A percentile compares a stretch with the other conserved stretches of the same genome.
Conservation (phyloP, 1,140 invertebrate genomes). For the Drosophila mauritiana region DNA sequence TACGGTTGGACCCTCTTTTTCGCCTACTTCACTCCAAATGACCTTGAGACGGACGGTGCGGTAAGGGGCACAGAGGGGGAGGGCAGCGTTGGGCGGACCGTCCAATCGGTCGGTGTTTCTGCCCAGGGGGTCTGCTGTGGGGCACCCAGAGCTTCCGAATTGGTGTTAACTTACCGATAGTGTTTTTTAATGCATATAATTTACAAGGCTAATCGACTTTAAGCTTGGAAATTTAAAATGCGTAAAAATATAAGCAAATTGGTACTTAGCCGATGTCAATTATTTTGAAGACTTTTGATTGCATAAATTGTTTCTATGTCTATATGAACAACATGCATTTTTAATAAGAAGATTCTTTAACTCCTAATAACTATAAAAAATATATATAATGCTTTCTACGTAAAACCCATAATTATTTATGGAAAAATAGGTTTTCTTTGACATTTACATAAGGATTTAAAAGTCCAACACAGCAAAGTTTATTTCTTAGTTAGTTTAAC, state of each 20-base stretch:
- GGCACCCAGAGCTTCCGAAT: constrained; percentile 60
- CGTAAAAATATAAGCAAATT: no score
- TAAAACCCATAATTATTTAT: no score
- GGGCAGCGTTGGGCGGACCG: constrained; percentile 36
- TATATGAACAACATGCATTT: no score
- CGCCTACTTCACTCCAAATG: constrained; percentile 32
- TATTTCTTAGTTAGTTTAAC: neutral
- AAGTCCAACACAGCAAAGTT: no score
- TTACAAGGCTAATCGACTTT: constrained; percentile 29
- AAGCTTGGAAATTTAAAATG: neutral
- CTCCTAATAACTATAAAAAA: no score
- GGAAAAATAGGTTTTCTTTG: no score
- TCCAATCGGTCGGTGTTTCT: constrained; percentile 30
- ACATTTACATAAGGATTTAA: no score
- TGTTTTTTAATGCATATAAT: constrained; percentile 45
- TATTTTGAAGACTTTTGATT: no score
- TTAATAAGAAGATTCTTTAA: no score
- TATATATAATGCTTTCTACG: no score
- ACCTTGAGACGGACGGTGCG: constrained; percentile 55
- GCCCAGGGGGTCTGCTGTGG: constrained; percentile 28
- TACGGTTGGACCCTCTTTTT: constrained; percentile 19
- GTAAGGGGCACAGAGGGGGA: neutral
- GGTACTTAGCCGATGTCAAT: no score
- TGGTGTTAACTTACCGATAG: constrained; percentile 40
- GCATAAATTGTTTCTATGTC: no score